Conservation (phyloP, 1,140 invertebrate species). For the Scylla paramamosain region DNA sequence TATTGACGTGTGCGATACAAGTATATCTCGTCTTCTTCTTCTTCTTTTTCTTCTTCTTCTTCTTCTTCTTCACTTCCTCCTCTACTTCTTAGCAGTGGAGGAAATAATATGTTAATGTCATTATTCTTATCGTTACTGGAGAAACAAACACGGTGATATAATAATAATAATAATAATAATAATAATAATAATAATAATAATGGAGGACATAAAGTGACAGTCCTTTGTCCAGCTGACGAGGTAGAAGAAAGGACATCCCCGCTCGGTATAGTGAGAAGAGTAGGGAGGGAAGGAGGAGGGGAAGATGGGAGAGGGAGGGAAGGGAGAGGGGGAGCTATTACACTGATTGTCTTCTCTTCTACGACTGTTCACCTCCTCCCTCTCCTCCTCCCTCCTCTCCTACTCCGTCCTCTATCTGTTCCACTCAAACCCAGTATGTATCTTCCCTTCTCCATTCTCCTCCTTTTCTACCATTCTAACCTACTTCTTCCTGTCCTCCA, state of each 20-base stretch:
- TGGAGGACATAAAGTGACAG: not conserved
- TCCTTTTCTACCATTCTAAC: too few relatives aligned
- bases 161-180: constrained; percentile 26
- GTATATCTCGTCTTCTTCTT: not conserved
- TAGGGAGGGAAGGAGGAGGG: not conserved
- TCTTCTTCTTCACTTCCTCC: too few relatives aligned
- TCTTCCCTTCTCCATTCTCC: too few relatives aligned
- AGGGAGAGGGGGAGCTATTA: not conserved
- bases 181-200: not conserved
- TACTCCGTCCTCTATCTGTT: not conserved
- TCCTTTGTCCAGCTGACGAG: not conserved
- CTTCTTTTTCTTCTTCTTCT: not conserved
- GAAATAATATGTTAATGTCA: too few relatives aligned
- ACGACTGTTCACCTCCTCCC: not conserved
- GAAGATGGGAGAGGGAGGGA: not conserved
- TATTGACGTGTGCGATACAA: too few relatives aligned
- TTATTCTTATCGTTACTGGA: too few relatives aligned
- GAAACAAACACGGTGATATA: not conserved
- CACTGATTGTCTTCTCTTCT: constrained; percentile 1
- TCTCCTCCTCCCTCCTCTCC: not conserved
- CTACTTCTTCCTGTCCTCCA: too few relatives aligned
- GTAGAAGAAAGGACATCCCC: not conserved
- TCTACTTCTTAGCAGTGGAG: too few relatives aligned
- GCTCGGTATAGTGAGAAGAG: not conserved
- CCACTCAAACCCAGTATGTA: too few relatives aligned